Evolutionary conservation across 2,888 invertebrate species (phyloP), one percentile per base, ranked within the genome.

Genomic region (Gortyna flavago): DNA sequence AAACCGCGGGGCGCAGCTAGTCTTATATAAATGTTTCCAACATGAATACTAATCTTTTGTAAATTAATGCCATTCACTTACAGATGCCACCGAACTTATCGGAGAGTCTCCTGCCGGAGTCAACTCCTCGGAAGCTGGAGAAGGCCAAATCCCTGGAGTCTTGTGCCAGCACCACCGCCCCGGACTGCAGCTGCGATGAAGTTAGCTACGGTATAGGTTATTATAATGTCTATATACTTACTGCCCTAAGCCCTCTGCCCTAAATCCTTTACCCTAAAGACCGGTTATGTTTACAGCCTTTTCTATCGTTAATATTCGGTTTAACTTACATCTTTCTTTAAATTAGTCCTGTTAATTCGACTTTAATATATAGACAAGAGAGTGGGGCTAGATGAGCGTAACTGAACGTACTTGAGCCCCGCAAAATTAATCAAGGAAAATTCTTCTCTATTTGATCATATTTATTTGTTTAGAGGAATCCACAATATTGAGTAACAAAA

Each of bases 81-180:
- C 89, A 94, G 95, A 95, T 94, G 93, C 86, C 93, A n/a, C 91
- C 93, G 5, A 92, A 93, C 54, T 90, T 91, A 59, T 85, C 91
- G 29, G 93, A 94, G 44, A 90, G 80, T 48, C 88, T 95, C 0
- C 85, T 95, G 25, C 89, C 91, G 1, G 91, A 92, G 61, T n/a
- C 67, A 0, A 80, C 80, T 5, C 79, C 88, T 9, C 87, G 79
- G 18, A 89, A 87, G 62, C 38, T 89, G n/a, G 91, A 92, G 81
- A 93, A 91, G 68, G 64, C 84, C 0, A 72, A 66, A 3, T 90
- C 93, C 0, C 32, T 88, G 71, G 92, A 92, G 65, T 89, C 90
- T 0, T 87, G 86, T 35, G 81, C 85, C 29, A 90, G 89, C 7
- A 75, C 87, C 16, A 88, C 83, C 0, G 75, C 64, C 0, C 85